Conservation (phyloP, 2,113 vertebrate species). For the Acinonyx jubatus region DNA sequence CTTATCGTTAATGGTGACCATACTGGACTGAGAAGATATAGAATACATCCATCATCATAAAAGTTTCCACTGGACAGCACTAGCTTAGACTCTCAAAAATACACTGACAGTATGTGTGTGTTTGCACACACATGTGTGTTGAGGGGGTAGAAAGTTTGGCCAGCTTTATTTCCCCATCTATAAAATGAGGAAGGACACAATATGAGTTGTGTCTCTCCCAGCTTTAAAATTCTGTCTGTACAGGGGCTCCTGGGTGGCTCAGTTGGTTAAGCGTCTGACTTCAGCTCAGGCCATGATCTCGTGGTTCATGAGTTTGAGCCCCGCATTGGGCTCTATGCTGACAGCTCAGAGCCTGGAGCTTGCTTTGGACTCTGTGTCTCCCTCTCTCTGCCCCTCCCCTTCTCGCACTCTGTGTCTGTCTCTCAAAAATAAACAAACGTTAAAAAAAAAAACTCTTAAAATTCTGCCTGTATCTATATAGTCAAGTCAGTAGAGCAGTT, state of each 20-base stretch:
- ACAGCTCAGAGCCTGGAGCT: too few species aligned
- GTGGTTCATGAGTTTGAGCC: too few species aligned
- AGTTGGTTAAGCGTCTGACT: too few species aligned
- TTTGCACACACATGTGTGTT: too few species aligned
- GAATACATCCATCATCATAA: not conserved
- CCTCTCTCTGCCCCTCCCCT: too few species aligned
- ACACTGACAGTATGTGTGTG: not conserved
- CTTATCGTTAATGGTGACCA: not conserved
- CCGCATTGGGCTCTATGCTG: too few species aligned
- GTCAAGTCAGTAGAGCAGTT: not conserved
- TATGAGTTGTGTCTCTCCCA: not conserved
- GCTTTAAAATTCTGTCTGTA: not conserved
- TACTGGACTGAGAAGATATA: not conserved
- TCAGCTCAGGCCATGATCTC: too few species aligned
- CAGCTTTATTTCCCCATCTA: not conserved
- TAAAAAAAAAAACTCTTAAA: not conserved
- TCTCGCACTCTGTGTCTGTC: too few species aligned
- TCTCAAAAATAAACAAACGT: too few species aligned
- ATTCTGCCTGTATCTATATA: not conserved
- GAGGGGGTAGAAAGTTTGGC: not conserved
- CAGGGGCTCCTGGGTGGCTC: too few species aligned
- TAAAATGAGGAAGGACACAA: not conserved
- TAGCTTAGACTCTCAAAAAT: not conserved
- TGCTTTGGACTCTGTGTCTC: too few species aligned
- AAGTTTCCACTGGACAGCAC: not conserved